Evolutionary conservation across 2,113 vertebrate genomes (phyloP).

Genomic region (Centropristis striata): DNA sequence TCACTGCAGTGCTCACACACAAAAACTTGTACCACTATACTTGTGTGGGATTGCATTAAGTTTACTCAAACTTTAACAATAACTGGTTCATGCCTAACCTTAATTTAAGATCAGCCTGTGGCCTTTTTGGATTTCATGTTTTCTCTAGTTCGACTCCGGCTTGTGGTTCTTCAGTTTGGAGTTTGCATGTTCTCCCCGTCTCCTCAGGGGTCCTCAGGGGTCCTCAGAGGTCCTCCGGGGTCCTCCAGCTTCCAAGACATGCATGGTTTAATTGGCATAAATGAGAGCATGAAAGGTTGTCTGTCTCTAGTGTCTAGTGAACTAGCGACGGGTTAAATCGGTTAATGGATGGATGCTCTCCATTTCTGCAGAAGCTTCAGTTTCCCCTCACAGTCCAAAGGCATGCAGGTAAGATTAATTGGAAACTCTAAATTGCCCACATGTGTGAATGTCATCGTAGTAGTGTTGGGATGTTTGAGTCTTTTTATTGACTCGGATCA

Average conservation of each 20-base stretch:
- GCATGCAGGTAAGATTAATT: neutral
- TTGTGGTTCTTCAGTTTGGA: no score
- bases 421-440: neutral
- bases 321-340: no score
- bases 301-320: no score
- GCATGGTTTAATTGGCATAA: no score
- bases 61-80: neutral
- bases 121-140: neutral
- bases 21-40: neutral
- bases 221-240: no score
- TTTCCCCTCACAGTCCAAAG: constrained; percentile 7
- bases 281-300: no score
- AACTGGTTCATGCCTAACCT: neutral
- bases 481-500: neutral
- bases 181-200: no score
- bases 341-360: no score
- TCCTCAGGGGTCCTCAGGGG: no score
- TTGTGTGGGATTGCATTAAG: neutral
- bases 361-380: neutral
- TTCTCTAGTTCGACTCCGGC: no score
- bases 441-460: neutral
- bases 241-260: no score
- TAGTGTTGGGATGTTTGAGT: neutral
- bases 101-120: neutral
- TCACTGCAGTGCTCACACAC: neutral